phyloP scores from a whole-genome alignment of 2,797 vertebrate genomes.

The Botia kubotai region DNA sequence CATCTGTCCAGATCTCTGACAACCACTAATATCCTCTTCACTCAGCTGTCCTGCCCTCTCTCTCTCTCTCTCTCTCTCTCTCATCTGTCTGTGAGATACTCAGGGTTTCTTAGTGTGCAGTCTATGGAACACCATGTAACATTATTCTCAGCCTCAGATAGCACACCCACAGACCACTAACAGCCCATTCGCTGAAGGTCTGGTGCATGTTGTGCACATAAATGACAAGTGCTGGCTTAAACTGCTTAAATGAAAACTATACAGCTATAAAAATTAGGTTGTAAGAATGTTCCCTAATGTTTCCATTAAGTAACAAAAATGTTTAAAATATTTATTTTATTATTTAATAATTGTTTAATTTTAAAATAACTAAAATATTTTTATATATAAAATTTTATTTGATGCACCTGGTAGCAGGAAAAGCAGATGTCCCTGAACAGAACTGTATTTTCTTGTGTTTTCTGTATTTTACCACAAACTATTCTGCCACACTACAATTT shows the following conservation, averaged over 20 bases:
- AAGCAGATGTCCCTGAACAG: not conserved
- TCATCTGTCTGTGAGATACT: conserved; percentile 5
- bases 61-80: not conserved
- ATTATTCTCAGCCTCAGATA: conserved; percentile 1
- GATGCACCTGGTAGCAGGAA: not conserved
- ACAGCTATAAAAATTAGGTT: too few species aligned
- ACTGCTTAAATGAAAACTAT: not conserved
- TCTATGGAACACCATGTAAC: not conserved
- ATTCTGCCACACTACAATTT: not conserved
- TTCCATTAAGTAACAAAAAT: too few species aligned
- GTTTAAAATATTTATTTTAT: too few species aligned
- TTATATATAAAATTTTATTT: not conserved
- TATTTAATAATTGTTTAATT: too few species aligned
- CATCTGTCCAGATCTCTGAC: conserved; percentile 6
- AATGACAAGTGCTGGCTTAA: not conserved
- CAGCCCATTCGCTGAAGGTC: not conserved
- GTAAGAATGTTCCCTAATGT: too few species aligned
- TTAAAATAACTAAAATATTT: too few species aligned
- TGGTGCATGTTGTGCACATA: conserved; percentile 14
- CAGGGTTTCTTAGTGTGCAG: not conserved
- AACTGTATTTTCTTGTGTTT: not conserved
- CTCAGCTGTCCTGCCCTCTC: not conserved
- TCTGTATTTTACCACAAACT: not conserved
- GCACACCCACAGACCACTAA: not conserved
- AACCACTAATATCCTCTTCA: conserved; percentile 12